Percentiles rank a stretch among this genome's conserved stretches.
Conservation (phyloP, 2,888 invertebrate species). For the Meteorus colon region DNA sequence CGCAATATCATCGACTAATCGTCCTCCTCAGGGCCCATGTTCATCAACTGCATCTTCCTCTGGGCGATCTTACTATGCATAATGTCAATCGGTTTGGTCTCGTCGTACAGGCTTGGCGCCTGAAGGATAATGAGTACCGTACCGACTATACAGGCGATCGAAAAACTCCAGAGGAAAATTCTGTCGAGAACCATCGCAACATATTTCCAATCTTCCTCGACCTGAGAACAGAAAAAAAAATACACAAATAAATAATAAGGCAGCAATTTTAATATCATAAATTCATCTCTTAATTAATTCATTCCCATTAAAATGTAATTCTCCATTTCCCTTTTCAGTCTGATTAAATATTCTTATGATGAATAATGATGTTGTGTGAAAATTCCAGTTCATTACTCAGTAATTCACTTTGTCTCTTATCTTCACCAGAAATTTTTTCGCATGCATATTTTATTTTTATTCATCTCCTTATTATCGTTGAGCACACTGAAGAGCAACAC, state of each 20-base stretch:
- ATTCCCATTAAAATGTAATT: not conserved
- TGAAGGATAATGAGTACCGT: conserved; percentile 91
- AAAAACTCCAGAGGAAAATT: conserved; percentile 96
- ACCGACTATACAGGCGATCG: conserved; percentile 93
- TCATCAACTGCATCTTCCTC: conserved; percentile 89
- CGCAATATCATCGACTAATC: conserved; percentile 72
- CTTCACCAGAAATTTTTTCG: not conserved
- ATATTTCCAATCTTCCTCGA: conserved; percentile 99
- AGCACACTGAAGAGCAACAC: not conserved
- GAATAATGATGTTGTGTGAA: not conserved
- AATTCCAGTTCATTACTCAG: not conserved
- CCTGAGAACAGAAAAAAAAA: conserved; percentile 75
- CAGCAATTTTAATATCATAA: too few species aligned
- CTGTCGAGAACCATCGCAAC: conserved; percentile 97
- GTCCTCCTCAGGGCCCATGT: conserved; percentile 86
- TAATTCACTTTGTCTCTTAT: not conserved
- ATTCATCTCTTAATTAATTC: not conserved
- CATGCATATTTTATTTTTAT: not conserved
- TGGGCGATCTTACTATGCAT: conserved; percentile 93
- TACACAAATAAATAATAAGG: not conserved
- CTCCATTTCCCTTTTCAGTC: not conserved
- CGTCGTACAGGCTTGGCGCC: conserved; percentile 94
- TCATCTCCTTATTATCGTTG: not conserved
- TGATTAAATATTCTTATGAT: not conserved
- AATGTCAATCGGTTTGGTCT: conserved; percentile 91